Evolutionary conservation across 2,113 vertebrate species (phyloP).

Genomic region (Athene noctua): DNA sequence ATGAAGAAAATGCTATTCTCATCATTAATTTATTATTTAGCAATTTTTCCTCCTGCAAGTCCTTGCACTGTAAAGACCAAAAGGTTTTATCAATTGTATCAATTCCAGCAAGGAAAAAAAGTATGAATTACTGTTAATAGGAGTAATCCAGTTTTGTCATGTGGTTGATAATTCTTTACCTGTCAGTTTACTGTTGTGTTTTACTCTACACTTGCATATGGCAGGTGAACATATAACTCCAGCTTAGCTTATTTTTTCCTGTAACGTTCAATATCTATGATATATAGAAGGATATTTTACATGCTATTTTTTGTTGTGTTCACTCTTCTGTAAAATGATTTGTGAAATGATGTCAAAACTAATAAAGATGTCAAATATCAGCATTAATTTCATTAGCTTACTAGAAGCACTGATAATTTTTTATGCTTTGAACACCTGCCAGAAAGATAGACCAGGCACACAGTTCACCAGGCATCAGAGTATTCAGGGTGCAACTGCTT

Average conservation of each 20-base stretch:
- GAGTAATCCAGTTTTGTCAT: background rate
- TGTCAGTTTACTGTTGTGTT: background rate
- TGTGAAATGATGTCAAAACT: background rate
- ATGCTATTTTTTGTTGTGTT: background rate
- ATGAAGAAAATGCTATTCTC: slow-evolving; percentile 4
- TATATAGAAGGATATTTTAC: background rate
- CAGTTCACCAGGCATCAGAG: background rate
- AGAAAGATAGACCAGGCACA: background rate
- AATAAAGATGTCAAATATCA: slow-evolving; percentile 1
- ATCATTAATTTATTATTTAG: background rate
- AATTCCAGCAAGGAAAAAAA: background rate
- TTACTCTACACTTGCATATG: background rate
- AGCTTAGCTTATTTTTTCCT: background rate
- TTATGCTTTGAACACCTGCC: background rate
- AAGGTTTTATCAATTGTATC: background rate
- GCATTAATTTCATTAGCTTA: slow-evolving; percentile 13
- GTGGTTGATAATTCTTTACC: background rate
- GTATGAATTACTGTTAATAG: background rate
- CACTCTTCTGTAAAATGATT: background rate
- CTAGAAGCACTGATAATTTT: background rate
- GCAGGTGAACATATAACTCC: background rate
- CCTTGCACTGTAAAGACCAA: background rate
- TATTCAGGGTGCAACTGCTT: background rate
- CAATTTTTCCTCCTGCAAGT: background rate
- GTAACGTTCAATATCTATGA: background rate